Conservation (phyloP, 2,888 invertebrate species). For the Tiliacea aurago region DNA sequence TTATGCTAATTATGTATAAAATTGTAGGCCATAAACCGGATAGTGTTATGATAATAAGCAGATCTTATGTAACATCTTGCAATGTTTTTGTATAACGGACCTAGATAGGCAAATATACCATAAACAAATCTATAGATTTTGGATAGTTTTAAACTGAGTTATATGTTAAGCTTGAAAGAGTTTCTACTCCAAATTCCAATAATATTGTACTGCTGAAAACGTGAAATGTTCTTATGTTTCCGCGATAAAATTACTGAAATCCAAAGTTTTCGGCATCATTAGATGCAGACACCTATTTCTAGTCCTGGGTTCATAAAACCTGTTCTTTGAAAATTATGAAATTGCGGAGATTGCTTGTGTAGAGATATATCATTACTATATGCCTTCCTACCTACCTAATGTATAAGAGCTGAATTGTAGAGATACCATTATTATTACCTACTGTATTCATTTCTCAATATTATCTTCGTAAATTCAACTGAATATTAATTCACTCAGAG, state of each 20-base stretch:
- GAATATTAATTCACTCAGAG: constrained; percentile 20
- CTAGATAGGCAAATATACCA: constrained; percentile 4
- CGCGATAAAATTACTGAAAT: background rate
- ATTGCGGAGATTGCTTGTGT: background rate
- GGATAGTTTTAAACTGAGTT: background rate
- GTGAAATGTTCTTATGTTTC: background rate
- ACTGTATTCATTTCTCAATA: constrained; percentile 5
- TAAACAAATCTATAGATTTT: background rate
- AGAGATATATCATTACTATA: background rate
- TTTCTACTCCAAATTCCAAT: background rate
- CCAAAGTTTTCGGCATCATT: background rate
- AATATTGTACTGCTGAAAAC: background rate
- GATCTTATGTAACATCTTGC: constrained; percentile 18
- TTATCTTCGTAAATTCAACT: constrained; percentile 17
- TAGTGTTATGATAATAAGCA: constrained; percentile 1
- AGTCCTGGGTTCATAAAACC: background rate
- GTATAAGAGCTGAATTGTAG: background rate
- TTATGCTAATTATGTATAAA: constrained; percentile 29
- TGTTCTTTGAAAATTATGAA: background rate
- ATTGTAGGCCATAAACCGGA: constrained; percentile 2
- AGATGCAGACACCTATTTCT: background rate
- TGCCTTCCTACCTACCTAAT: too few species aligned
- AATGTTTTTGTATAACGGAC: background rate
- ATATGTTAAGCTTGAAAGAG: background rate
- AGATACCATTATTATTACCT: constrained; percentile 1